These are phyloP conservation scores for Orycteropus afer DNA, from an alignment of 2,113 vertebrate species.

Conservation along the genomic window DNA sequence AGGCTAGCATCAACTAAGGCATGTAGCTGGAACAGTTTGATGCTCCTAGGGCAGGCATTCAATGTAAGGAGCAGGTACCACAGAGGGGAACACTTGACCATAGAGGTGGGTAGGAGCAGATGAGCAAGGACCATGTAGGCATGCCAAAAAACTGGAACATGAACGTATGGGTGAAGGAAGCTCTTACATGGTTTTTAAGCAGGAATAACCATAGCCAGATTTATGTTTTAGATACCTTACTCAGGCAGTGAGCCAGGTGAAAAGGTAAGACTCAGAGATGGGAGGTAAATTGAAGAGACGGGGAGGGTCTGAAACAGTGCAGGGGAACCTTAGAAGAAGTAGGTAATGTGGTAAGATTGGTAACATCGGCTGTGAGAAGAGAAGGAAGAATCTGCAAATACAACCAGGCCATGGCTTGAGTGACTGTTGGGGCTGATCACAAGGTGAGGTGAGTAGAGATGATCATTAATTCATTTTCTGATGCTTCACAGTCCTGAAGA, in stretches of 20 bases:
- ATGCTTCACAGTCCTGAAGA: not conserved
- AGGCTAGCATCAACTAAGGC: not conserved
- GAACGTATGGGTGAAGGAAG: not conserved
- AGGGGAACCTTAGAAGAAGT: not conserved
- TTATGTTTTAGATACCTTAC: not conserved
- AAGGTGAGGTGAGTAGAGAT: not conserved
- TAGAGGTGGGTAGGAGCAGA: not conserved
- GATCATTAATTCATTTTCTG: not conserved
- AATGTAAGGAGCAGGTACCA: not conserved
- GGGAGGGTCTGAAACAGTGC: not conserved
- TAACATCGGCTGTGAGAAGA: not conserved
- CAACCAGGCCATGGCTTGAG: not conserved
- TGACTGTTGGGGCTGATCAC: not conserved
- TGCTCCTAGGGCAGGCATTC: not conserved
- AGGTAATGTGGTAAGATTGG: not conserved
- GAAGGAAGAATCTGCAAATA: not conserved
- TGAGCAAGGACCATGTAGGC: fast-evolving
- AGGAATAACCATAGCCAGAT: not conserved
- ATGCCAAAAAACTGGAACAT: not conserved
- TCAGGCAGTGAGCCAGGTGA: not conserved
- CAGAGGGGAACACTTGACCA: not conserved
- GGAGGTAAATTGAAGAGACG: not conserved
- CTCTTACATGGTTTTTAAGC: not conserved
- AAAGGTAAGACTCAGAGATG: not conserved
- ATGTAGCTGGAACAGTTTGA: not conserved